Percentiles rank a stretch among this genome's conserved stretches.
phyloP scores from a whole-genome alignment of 2,797 vertebrate species.

The Eulemur mongoz region DNA sequence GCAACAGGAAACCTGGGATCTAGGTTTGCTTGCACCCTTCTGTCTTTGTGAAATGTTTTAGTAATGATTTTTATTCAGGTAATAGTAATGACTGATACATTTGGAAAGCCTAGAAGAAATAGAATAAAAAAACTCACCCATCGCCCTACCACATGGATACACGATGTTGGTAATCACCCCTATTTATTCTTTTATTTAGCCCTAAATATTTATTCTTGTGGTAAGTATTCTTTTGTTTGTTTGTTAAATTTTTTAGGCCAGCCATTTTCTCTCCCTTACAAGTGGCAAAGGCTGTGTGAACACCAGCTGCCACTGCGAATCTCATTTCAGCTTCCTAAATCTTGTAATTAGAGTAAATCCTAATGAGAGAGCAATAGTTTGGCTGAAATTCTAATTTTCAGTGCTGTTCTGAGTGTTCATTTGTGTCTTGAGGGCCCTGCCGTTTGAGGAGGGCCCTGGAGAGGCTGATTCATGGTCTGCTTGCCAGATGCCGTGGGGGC shows the following conservation, averaged over 20 bases:
- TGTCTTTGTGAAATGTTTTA: neutral
- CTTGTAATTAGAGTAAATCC: neutral
- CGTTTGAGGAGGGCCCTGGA: neutral
- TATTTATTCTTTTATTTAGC: neutral
- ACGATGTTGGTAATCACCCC: neutral
- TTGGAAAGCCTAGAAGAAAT: neutral
- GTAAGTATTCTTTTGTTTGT: neutral
- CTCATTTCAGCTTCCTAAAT: slow-evolving; percentile 10
- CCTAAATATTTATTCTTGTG: neutral
- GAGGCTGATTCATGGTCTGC: neutral
- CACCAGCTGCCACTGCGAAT: neutral
- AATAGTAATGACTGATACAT: neutral
- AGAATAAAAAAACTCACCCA: neutral
- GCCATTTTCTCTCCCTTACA: neutral
- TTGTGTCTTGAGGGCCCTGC: neutral
- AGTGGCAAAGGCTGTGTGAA: neutral
- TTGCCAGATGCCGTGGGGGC: neutral
- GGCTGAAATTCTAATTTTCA: neutral
- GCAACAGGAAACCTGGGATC: neutral
- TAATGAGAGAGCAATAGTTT: neutral
- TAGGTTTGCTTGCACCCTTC: neutral
- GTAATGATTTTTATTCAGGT: neutral
- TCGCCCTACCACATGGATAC: neutral
- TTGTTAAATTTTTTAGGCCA: neutral
- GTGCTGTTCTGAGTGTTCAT: neutral